These are phyloP conservation scores for Potorous gilbertii DNA, from an alignment of 2,797 vertebrate species.

Conservation along the genomic window DNA sequence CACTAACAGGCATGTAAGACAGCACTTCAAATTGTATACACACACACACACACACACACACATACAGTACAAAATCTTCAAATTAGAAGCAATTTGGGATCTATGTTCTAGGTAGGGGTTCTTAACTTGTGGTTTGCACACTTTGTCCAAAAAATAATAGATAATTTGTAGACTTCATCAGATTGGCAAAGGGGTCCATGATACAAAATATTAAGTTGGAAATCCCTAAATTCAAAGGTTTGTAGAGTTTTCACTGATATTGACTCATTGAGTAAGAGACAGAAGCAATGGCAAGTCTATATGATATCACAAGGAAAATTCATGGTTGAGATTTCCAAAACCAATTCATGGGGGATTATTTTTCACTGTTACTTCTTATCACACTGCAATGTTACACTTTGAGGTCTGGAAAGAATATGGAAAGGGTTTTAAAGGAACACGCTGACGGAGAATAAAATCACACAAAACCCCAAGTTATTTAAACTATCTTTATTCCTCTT, in stretches of 20 bases:
- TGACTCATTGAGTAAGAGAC: background rate
- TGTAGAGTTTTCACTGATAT: background rate
- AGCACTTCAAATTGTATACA: background rate
- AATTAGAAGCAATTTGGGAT: constrained; percentile 35
- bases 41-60: background rate
- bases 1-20: background rate
- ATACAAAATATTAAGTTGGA: background rate
- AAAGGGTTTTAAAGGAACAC: background rate
- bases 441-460: background rate
- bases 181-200: background rate
- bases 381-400: background rate
- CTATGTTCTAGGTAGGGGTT: background rate
- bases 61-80: background rate
- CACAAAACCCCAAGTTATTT: background rate
- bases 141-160: background rate
- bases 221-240: background rate
- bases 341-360: background rate
- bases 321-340: background rate
- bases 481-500: background rate
- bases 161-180: background rate
- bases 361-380: background rate
- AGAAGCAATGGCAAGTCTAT: background rate
- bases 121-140: background rate
- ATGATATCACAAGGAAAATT: background rate
- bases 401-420: background rate